These are phyloP conservation scores for Temnothorax curvispinosus DNA, from an alignment of 1,140 invertebrate genomes.

Conservation along the genomic window DNA sequence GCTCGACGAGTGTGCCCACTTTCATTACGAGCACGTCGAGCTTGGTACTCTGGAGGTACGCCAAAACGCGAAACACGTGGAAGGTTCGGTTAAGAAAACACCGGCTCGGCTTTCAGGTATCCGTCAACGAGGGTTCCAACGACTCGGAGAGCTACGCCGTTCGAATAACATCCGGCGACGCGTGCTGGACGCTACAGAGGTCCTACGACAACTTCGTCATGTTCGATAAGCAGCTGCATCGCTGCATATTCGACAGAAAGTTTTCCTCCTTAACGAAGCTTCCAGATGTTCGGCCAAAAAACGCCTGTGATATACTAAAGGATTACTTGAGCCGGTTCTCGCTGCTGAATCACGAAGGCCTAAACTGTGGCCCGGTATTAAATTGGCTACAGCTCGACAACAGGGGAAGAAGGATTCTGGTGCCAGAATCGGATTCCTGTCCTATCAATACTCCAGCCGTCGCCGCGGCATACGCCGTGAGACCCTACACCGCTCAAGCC, in stretches of 20 bases:
- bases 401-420: conserved; percentile 88
- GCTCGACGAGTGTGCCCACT: conserved; percentile 98
- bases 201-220: conserved; percentile 95
- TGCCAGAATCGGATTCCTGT: conserved; percentile 93
- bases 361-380: conserved; percentile 98
- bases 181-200: conserved; percentile 92
- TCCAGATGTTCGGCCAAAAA: conserved; percentile 81
- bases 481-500: conserved; percentile 95
- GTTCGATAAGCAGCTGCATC: conserved; percentile 96
- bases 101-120: conserved; percentile 79
- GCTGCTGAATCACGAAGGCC: conserved; percentile 94
- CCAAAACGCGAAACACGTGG: neutral
- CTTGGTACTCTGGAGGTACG: conserved; percentile 91
- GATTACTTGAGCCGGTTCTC: conserved; percentile 95
- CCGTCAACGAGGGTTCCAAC: conserved; percentile 84
- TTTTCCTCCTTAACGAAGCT: conserved; percentile 94
- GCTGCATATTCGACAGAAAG: conserved; percentile 98
- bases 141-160: conserved; percentile 87
- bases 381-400: conserved; percentile 98
- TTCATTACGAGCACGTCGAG: conserved; percentile 98
- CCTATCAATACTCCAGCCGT: conserved; percentile 99
- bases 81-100: neutral
- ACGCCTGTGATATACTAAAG: conserved; percentile 85
- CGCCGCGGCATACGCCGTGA: conserved; percentile 97
- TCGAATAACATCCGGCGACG: conserved; percentile 90